Conservation (phyloP, 2,797 vertebrate species). For the Vultur gryphus region DNA sequence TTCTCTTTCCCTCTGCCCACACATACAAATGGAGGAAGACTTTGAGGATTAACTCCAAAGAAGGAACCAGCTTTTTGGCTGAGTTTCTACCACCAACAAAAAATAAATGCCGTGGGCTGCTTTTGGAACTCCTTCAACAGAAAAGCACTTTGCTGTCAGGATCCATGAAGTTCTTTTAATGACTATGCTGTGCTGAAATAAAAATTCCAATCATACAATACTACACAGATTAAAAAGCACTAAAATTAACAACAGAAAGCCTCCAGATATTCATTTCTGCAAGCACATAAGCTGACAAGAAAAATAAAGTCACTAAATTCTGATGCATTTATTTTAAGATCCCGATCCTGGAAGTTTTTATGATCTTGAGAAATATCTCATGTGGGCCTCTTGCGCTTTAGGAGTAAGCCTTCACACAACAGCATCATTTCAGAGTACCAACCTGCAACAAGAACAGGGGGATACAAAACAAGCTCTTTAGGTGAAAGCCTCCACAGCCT, state of each 20-base stretch:
- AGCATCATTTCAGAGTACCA: background rate
- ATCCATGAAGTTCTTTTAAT: background rate
- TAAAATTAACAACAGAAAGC: background rate
- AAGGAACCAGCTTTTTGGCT: background rate
- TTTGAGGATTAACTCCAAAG: background rate
- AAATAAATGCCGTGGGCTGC: conserved; percentile 12
- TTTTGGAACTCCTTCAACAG: conserved; percentile 32
- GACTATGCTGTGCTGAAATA: background rate
- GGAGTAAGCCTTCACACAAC: background rate
- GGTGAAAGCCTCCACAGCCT: background rate
- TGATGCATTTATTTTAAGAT: background rate
- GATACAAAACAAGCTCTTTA: background rate
- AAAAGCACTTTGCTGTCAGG: conserved; percentile 3
- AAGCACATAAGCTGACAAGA: background rate
- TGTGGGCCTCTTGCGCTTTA: background rate
- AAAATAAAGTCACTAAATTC: background rate
- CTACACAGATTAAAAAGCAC: background rate
- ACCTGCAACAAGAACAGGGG: background rate
- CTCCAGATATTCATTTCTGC: background rate
- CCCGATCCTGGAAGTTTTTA: background rate
- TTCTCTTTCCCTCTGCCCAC: background rate
- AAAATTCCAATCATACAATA: background rate
- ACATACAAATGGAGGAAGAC: background rate
- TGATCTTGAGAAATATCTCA: background rate
- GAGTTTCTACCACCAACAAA: background rate